Evolutionary conservation across 2,888 invertebrate species (phyloP), one percentile per base, ranked within the genome.

Genomic region (Macroteleia sp.): DNA sequence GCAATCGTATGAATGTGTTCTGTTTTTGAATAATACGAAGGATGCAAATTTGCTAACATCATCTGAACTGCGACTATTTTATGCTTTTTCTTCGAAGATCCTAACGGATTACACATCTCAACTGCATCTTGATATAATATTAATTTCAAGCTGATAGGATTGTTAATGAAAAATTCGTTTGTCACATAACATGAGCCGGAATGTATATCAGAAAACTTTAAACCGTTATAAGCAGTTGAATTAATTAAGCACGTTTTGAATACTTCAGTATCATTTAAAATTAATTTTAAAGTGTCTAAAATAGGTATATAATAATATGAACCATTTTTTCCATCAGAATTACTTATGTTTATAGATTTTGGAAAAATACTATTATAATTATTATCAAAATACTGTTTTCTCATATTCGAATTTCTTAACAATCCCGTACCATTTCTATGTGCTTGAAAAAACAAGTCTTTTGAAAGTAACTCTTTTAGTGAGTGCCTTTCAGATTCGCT

Each of bases 81-180:
- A 48, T 86, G 75, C 46, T 83, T 86, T 50, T 67, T 79, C 73
- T 64, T 83, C 8, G 82, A 66, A 0, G 83, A 80, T 3, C 85
- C 84, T 9, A 87, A 44, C 9, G 84, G 85, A 62, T 87, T 86
- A 42, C 86, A 87, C 28, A 82, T 32, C 62, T 85, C 84, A 71
- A 86, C 83, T 10, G 82, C 80, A 77, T 86, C 85, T 64, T 85
- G 83, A 75, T 80, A 86, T 9, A 86, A 50, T 28, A 86, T 81
- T 8, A 82, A 44, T 69, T 54, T 54, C 6, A 54, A 54, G 22
- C 1, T 22, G 14, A 16, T 36, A 25, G 22, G 1, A 3, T 42
- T 14, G 6, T 10, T 10, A 3, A 10, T 3, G n/a, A 46, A 28
- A 28, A 32, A 32, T 10, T 22, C 9, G 16, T 22, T 6, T 44